Conservation (phyloP, 2,888 invertebrate species). For the Melipona beecheii region DNA sequence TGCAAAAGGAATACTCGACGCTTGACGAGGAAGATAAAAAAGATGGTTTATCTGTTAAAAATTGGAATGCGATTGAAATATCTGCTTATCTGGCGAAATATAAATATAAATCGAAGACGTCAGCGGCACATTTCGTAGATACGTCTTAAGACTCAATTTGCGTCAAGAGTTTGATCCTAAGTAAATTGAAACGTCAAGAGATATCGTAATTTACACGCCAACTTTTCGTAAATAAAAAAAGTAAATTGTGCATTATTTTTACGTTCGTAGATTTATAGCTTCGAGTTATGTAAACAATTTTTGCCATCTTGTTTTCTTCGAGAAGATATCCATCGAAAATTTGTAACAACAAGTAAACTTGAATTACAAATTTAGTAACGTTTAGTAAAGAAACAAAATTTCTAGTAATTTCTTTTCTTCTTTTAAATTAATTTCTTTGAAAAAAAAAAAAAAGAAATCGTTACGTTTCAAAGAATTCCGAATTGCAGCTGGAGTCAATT, state of each 20-base stretch:
- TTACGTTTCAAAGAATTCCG: not conserved
- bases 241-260: not conserved
- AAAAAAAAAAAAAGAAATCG: not conserved
- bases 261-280: not conserved
- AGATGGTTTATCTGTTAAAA: no score
- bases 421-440: no score
- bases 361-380: no score
- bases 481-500: not conserved
- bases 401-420: no score
- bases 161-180: constrained; percentile 7
- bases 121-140: not conserved
- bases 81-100: not conserved
- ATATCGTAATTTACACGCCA: not conserved
- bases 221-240: not conserved
- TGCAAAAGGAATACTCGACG: not conserved
- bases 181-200: not conserved
- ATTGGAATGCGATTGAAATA: not conserved
- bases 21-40: not conserved
- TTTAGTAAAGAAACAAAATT: no score
- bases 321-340: not conserved
- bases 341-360: not conserved
- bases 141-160: not conserved
- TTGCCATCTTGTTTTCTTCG: not conserved
- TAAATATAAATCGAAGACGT: not conserved
- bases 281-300: not conserved